Evolutionary conservation across 2,797 vertebrate species (phyloP), one percentile per base, ranked within the genome.

Genomic region (Galagoides demidoff): DNA sequence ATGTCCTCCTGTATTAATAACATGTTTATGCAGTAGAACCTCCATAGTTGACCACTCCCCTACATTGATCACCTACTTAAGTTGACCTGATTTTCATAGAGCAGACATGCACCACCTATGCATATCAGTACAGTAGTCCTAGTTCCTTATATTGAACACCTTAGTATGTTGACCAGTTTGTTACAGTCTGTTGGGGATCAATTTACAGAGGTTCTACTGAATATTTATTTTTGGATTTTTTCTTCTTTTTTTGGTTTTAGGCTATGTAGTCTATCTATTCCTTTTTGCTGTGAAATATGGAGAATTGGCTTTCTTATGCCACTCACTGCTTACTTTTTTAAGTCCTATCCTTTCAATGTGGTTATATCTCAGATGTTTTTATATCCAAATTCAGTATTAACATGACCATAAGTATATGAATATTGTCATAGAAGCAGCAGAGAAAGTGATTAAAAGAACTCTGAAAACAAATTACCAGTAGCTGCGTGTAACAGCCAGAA

Each of bases 261-360:
- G 83, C 29, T 49, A 91, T 23, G 16, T 88, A 92, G 29, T 64
- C 20, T 49, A 88, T 23, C 23, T 52, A 34, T 82, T 93, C 43
- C 22, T 88, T 92, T 86, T 70, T 90, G 34, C 59, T 91, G 34
- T 86, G 59, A 83, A 94, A 92, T 82, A 81, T 76, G 29, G 45
- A 8, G 19, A 90, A 73, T 70, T 29, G 45, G 27, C 59, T 94
- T 22, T 70, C 20, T 70, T 64, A 70, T 59, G 45, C 49, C 20
- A 34, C 29, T 90, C n/a, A 77, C 20, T 29, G 39, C n/a, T 78
- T 68, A 63, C 8, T 89, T 88, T 39, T 34, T 22, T n/a, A 52
- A 19, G 85, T 52, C 13, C 14, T 82, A 22, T 37, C 43, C 13
- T 89, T 34, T 37, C 23, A 74, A 29, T 86, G 29, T 84, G 34